Conservation (phyloP, 2,888 invertebrate species). For the Empis livida region DNA sequence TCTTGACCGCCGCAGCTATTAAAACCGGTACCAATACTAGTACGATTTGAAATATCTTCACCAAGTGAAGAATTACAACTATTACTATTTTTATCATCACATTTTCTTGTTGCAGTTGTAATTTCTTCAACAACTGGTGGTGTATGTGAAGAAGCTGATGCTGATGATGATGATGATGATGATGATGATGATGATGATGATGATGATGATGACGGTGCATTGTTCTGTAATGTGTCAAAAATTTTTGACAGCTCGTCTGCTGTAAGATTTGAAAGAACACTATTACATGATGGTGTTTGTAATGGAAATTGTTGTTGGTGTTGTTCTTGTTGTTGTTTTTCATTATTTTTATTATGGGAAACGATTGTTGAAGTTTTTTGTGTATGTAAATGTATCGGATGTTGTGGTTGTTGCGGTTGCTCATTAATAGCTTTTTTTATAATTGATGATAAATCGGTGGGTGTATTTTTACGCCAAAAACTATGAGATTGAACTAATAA, state of each 20-base stretch:
- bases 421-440: conserved; percentile 12
- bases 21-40: neutral
- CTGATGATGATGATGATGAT: too few relatives aligned
- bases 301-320: neutral
- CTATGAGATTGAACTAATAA: neutral
- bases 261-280: neutral
- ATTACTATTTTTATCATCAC: too few relatives aligned
- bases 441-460: conserved; percentile 11
- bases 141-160: neutral
- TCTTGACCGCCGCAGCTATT: neutral
- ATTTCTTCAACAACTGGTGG: neutral
- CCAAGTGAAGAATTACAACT: too few relatives aligned
- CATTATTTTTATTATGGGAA: neutral
- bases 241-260: neutral
- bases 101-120: too few relatives aligned
- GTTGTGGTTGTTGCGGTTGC: conserved; percentile 5
- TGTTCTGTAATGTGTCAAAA: neutral
- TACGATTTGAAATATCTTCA: neutral
- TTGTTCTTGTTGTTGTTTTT: neutral
- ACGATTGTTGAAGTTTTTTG: neutral
- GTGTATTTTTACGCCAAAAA: conserved; percentile 9
- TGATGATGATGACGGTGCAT: neutral
- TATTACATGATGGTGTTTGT: neutral
- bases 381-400: too few relatives aligned
- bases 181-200: neutral